Evolutionary conservation across 2,113 vertebrate species (phyloP), one percentile per base, ranked within the genome.

Genomic region (Odontesthes bonariensis): DNA sequence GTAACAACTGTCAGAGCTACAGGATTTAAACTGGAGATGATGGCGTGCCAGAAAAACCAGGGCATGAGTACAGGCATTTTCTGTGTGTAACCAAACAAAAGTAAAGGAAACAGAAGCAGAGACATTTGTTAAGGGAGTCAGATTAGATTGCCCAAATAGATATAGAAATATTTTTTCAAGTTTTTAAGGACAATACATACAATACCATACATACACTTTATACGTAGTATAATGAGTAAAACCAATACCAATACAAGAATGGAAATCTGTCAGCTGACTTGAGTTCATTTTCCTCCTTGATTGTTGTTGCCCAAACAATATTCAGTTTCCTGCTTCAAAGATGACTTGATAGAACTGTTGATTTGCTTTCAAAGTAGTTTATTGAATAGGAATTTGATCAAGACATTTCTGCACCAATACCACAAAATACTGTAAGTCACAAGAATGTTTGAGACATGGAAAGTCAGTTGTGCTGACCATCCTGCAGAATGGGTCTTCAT

Each of bases 401-500:
- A 38, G 35, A 38, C 35, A 49, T n/a, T 49, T 17, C 4, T 49
- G 16, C 6, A 19, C 17, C 19, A 19, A n/a, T 4, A n/a, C 16
- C 19, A 19, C 5, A 5, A 17, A 3, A 6, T n/a, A 27, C 35
- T 49, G 19, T 31, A 5, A 55, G 40, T 20, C 22, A 19, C 9
- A 49, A 6, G 13, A 42, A 67, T 38, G 10, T n/a, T 64, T 58
- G 19, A 71, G 40, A 19, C 20, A 23, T 22, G 14, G 42, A 40
- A 78, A 55, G 38, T 57, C 11, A 38, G 56, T 73, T 38, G 57
- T 46, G 51, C 61, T 71, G 54, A 69, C 54, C 19, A 17, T 47
- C 53, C 20, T 27, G 38, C 62, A 64, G 49, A 23, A 56, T 1
- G 52, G 69, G 77, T 84, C 69, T 40, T 69, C 56, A 19, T n/a